Percentiles rank a stretch among this genome's conserved stretches.
Evolutionary conservation across 2,888 invertebrate genomes (phyloP).

Genomic region (Reticulitermes lucifugus): DNA sequence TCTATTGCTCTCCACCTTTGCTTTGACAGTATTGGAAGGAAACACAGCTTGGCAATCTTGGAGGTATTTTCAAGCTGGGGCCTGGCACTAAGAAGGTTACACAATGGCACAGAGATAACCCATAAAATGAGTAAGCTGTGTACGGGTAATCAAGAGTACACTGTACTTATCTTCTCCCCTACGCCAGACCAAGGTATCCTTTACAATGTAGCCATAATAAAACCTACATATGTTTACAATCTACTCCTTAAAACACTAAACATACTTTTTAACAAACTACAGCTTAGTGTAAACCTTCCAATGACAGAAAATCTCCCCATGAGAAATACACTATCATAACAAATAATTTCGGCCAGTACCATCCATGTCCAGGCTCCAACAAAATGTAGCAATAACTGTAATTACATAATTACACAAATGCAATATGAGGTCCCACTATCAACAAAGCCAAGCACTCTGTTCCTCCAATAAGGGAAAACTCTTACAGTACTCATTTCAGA

Average conservation of each 20-base stretch:
- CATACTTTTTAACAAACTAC: not conserved
- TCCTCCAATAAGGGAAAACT: not conserved
- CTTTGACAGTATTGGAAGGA: too few species aligned
- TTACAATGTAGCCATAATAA: not conserved
- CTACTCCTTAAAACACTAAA: not conserved
- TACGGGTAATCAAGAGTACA: too few species aligned
- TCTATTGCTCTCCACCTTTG: too few species aligned
- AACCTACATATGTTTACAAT: not conserved
- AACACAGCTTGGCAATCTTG: too few species aligned
- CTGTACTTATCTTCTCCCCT: not conserved
- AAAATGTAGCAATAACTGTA: not conserved
- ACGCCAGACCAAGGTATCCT: not conserved
- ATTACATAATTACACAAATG: not conserved
- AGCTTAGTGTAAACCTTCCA: not conserved
- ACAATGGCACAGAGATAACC: too few species aligned
- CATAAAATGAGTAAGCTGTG: too few species aligned
- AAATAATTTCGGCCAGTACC: not conserved
- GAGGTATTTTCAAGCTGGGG: too few species aligned
- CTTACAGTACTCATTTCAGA: not conserved
- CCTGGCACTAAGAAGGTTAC: too few species aligned
- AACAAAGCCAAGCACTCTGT: not conserved
- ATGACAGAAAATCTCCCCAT: constrained; percentile 5
- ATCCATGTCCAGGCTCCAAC: constrained; percentile 15
- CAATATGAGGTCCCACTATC: not conserved
- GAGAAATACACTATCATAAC: not conserved